phyloP scores from a whole-genome alignment of 2,113 vertebrate species.

The Callithrix jacchus region DNA sequence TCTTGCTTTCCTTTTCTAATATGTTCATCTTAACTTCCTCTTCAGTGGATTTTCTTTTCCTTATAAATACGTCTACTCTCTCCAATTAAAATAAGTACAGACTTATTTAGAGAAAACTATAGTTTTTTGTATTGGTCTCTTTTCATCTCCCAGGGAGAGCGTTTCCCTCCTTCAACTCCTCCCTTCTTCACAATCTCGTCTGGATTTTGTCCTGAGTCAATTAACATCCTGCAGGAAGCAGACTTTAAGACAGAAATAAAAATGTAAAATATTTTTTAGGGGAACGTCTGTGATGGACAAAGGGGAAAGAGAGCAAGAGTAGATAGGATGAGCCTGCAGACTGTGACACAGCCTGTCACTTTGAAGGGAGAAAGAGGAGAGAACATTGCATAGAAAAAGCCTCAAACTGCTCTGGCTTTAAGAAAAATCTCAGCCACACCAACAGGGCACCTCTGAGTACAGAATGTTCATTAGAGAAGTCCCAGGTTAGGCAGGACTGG shows the following conservation, averaged over 20 bases:
- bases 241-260: not conserved
- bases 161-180: not conserved
- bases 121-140: not conserved
- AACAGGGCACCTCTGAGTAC: not conserved
- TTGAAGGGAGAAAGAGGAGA: not conserved
- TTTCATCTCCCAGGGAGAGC: not conserved
- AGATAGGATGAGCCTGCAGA: not conserved
- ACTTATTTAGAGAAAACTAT: not conserved
- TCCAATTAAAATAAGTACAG: not conserved
- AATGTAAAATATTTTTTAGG: not conserved
- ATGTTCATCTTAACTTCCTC: not conserved
- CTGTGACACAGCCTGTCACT: not conserved
- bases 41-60: not conserved
- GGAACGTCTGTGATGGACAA: not conserved
- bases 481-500: not conserved
- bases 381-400: not conserved
- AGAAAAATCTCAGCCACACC: not conserved
- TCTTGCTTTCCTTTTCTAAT: not conserved
- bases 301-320: not conserved
- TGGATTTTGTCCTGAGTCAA: not conserved
- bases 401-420: not conserved
- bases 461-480: not conserved
- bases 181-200: not conserved
- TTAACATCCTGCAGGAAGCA: not conserved
- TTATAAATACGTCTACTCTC: not conserved